Percentiles rank a stretch among this genome's conserved stretches.
Evolutionary conservation across 2,797 vertebrate species (phyloP).

Genomic region (Lepus oiostolus): DNA sequence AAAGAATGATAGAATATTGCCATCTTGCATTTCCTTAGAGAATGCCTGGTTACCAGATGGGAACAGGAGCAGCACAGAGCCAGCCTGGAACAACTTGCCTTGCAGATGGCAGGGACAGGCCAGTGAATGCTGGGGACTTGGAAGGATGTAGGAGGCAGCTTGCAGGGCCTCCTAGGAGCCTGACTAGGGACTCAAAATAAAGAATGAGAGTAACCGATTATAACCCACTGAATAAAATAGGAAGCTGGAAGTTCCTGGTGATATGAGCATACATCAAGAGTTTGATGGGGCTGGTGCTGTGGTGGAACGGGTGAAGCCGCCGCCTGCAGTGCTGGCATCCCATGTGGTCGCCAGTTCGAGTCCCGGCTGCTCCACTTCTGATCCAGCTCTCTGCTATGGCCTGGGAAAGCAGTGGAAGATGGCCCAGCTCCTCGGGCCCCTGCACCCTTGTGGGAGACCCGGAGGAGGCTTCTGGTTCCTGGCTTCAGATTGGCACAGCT

Average conservation of each 20-base stretch:
- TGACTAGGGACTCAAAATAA: neutral
- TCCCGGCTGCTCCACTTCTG: too few species aligned
- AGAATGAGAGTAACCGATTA: neutral
- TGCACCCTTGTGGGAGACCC: too few species aligned
- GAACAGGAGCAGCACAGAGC: slow-evolving; percentile 47
- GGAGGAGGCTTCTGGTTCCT: too few species aligned
- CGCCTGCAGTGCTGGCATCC: too few species aligned
- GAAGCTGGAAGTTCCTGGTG: neutral
- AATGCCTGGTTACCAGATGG: slow-evolving; percentile 35
- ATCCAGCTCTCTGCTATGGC: too few species aligned
- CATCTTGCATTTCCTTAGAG: slow-evolving; percentile 64
- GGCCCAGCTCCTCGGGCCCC: too few species aligned
- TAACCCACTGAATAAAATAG: neutral
- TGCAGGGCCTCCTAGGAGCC: neutral
- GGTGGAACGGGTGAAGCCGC: too few species aligned
- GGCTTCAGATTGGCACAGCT: too few species aligned
- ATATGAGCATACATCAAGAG: neutral
- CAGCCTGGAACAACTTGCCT: slow-evolving; percentile 43
- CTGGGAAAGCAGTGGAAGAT: too few species aligned
- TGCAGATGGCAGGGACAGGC: slow-evolving; percentile 5
- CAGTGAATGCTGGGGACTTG: neutral
- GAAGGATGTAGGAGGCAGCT: neutral
- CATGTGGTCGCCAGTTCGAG: too few species aligned
- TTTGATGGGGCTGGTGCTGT: too few species aligned
- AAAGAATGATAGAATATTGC: slow-evolving; percentile 57